Evolutionary conservation across 2,113 vertebrate species (phyloP).

Genomic region (Xerus inauris): DNA sequence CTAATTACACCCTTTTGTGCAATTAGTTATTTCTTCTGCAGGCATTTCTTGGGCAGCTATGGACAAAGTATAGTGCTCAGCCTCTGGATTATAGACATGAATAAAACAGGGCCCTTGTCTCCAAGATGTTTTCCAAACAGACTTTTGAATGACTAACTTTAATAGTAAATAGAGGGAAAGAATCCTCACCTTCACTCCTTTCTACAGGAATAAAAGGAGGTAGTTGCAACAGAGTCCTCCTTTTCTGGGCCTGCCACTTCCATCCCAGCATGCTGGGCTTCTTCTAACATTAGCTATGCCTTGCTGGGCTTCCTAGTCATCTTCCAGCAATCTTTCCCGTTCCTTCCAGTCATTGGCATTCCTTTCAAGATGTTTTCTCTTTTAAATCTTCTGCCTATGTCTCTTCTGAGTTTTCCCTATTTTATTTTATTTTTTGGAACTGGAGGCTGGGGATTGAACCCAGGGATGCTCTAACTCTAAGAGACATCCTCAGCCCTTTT

Average conservation of each 20-base stretch:
- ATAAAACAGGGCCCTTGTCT: background rate
- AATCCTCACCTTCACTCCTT: background rate
- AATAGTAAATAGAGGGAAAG: constrained; percentile 14
- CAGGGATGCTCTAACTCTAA: too few species aligned
- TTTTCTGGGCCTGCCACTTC: background rate
- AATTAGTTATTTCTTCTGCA: background rate
- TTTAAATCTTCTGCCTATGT: background rate
- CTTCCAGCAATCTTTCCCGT: background rate
- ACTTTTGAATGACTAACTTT: background rate
- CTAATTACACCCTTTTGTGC: constrained; percentile 24
- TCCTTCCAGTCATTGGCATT: constrained; percentile 19
- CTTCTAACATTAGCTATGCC: background rate
- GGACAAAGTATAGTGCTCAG: background rate
- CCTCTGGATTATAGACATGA: background rate
- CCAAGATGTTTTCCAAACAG: background rate
- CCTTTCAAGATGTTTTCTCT: constrained; percentile 23
- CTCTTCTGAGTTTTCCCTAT: background rate
- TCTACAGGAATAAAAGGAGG: background rate
- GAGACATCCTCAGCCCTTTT: too few species aligned
- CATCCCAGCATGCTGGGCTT: background rate
- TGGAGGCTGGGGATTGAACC: background rate
- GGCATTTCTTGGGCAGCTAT: background rate
- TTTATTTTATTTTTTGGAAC: background rate
- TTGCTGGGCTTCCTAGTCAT: constrained; percentile 10
- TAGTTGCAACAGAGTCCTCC: background rate